phyloP scores from a whole-genome alignment of 1,140 invertebrate species.

The Acromyrmex heyeri region DNA sequence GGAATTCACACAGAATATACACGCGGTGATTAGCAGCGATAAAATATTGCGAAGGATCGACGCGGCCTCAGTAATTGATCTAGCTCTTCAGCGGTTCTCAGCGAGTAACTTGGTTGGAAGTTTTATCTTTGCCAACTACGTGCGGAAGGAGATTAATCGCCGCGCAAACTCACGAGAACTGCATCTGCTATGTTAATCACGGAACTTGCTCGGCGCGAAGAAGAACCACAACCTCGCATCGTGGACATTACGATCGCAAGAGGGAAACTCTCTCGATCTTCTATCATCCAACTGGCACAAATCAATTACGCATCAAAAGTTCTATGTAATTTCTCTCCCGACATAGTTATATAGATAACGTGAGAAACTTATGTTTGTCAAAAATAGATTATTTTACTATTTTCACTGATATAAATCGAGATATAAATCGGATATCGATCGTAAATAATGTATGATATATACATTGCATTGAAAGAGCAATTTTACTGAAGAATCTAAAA shows the following conservation, averaged over 20 bases:
- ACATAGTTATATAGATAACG: not conserved
- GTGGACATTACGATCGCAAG: constrained; percentile 14
- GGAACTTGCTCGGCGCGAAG: constrained; percentile 25
- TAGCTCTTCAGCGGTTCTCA: constrained; percentile 63
- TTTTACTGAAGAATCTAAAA: too few species aligned
- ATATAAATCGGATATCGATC: not conserved
- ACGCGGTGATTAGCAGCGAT: constrained; percentile 54
- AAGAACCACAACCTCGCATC: not conserved
- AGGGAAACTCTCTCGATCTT: not conserved
- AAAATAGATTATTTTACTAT: not conserved
- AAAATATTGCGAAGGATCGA: constrained; percentile 57
- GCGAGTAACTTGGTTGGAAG: constrained; percentile 45
- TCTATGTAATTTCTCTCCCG: not conserved
- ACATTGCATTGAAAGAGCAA: not conserved
- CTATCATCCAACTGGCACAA: not conserved
- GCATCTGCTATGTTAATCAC: constrained; percentile 62
- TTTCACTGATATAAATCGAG: not conserved
- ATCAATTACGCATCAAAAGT: constrained; percentile 30
- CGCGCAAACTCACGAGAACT: constrained; percentile 57
- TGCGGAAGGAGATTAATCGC: constrained; percentile 62
- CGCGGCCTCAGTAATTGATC: constrained; percentile 52
- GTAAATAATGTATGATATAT: not conserved
- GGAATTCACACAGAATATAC: constrained; percentile 27
- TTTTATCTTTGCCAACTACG: constrained; percentile 61
- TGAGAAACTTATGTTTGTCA: not conserved